Percentiles rank a stretch among this genome's conserved stretches.
phyloP scores from a whole-genome alignment of 2,113 vertebrate species.

The Sylvietta virens region DNA sequence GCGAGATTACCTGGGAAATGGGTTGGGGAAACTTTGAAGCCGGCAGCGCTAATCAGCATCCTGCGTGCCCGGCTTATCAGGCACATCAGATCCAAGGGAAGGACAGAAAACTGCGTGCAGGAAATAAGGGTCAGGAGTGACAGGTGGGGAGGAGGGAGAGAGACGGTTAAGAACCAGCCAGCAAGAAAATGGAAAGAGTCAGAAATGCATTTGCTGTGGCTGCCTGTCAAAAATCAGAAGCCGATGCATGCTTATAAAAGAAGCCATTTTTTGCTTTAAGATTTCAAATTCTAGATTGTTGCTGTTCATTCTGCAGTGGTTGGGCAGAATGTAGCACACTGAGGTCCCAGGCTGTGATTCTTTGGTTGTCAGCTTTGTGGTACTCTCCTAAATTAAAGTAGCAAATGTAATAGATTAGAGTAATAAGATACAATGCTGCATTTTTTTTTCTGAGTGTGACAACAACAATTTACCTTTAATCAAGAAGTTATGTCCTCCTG shows the following conservation, averaged over 20 bases:
- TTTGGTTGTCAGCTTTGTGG: background rate
- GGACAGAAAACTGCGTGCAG: background rate
- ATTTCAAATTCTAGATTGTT: background rate
- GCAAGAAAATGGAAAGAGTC: background rate
- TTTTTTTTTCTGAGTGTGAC: background rate
- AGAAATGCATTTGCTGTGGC: background rate
- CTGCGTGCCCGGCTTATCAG: background rate
- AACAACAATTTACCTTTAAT: background rate
- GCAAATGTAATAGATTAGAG: background rate
- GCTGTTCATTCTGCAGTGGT: background rate
- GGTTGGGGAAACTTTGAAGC: background rate
- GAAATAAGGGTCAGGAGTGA: constrained; percentile 30
- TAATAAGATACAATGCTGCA: background rate
- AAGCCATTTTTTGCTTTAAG: background rate
- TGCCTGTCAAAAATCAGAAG: constrained; percentile 24
- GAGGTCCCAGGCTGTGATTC: background rate
- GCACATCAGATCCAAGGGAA: background rate
- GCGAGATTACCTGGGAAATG: constrained; percentile 14
- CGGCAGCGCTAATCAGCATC: background rate
- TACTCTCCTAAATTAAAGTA: background rate
- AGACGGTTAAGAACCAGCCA: background rate
- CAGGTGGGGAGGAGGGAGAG: background rate
- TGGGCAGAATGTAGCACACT: fast-evolving
- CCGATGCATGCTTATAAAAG: background rate
- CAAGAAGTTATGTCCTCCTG: background rate